A percentile compares a stretch with the other conserved stretches of the same genome.
phyloP scores from a whole-genome alignment of 2,113 vertebrate genomes.

The Aix galericulata region DNA sequence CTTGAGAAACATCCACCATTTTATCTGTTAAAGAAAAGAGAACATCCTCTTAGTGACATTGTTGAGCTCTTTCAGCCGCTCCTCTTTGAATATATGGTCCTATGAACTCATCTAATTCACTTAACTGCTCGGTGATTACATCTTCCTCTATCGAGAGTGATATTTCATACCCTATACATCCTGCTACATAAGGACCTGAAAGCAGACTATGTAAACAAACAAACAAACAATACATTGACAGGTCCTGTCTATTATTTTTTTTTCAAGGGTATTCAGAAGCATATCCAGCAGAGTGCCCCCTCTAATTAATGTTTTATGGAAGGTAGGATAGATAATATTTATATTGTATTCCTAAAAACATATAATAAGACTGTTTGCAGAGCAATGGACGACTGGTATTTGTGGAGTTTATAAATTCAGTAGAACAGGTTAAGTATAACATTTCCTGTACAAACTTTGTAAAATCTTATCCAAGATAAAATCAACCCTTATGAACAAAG shows the following conservation, averaged over 20 bases:
- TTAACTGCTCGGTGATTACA: not conserved
- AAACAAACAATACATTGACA: not conserved
- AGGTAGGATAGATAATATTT: not conserved
- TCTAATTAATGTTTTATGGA: not conserved
- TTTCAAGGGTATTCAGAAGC: not conserved
- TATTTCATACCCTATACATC: not conserved
- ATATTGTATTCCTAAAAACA: not conserved
- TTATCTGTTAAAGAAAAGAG: not conserved
- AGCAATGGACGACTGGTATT: not conserved
- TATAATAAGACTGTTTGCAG: not conserved
- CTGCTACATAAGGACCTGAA: not conserved
- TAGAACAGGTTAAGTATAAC: not conserved
- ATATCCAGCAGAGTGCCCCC: not conserved
- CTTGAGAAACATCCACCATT: not conserved
- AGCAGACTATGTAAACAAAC: not conserved
- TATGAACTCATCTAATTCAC: not conserved
- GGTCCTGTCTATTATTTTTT: not conserved
- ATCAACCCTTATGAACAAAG: not conserved
- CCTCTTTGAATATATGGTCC: not conserved
- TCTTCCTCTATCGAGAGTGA: not conserved
- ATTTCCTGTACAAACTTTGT: not conserved
- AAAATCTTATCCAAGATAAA: not conserved
- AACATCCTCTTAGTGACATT: not conserved
- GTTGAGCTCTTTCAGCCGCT: not conserved
- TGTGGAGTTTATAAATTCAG: not conserved